Conservation (phyloP, 1,140 invertebrate species). For the Nylanderia fulva region DNA sequence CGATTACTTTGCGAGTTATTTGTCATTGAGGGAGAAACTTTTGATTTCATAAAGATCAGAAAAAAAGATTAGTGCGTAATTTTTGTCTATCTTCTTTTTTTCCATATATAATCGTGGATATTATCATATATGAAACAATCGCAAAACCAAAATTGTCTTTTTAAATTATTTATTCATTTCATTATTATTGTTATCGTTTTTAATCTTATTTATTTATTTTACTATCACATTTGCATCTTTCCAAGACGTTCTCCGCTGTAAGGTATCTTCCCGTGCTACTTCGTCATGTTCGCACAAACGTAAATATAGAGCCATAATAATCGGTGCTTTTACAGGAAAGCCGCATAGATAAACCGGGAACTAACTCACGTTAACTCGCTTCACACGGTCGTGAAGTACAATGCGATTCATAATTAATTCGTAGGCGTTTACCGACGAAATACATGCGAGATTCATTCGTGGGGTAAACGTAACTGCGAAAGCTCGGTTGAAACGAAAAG, state of each 20-base stretch:
- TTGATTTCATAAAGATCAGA: neutral
- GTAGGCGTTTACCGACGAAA: conserved; percentile 28
- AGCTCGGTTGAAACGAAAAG: conserved; percentile 43
- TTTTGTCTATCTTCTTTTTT: neutral
- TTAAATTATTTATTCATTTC: neutral
- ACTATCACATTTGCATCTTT: too few species aligned
- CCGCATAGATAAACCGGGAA: conserved; percentile 45
- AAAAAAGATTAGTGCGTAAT: conserved; percentile 59
- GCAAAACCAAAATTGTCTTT: neutral
- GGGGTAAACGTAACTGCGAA: neutral
- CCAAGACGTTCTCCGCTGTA: neutral
- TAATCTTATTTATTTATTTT: neutral
- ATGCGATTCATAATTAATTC: conserved; percentile 61
- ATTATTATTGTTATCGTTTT: conserved; percentile 1
- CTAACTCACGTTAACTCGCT: conserved; percentile 31
- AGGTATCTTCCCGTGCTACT: neutral
- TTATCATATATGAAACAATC: neutral
- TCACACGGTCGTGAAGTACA: conserved; percentile 45
- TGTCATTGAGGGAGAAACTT: conserved; percentile 59
- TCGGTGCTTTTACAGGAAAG: conserved; percentile 41
- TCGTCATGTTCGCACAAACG: conserved; percentile 41
- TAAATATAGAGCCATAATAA: conserved; percentile 38
- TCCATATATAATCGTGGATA: neutral
- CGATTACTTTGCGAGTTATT: conserved; percentile 21
- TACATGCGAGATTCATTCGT: neutral